These are phyloP conservation scores for Octopus sinensis DNA, from an alignment of 1,140 invertebrate genomes.

Conservation along the genomic window DNA sequence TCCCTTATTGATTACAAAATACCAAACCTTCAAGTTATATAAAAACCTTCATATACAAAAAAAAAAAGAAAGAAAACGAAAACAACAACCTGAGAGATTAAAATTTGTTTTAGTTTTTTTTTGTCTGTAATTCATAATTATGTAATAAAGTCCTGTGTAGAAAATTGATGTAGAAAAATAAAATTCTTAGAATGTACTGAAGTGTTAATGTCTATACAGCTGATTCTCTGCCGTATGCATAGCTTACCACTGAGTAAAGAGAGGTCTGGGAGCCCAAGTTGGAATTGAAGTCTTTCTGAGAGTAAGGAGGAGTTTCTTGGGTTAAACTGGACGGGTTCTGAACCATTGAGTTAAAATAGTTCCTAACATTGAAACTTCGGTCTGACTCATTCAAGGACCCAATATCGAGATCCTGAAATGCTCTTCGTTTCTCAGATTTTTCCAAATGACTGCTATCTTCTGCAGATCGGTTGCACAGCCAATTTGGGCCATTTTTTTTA, in stretches of 20 bases:
- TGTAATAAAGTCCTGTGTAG: too few species aligned
- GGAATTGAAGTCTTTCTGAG: neutral
- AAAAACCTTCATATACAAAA: too few species aligned
- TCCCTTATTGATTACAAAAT: too few species aligned
- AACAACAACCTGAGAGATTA: too few species aligned
- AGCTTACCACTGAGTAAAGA: slow-evolving; percentile 8
- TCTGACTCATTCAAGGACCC: slow-evolving; percentile 43
- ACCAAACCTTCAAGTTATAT: too few species aligned
- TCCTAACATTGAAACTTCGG: slow-evolving; percentile 41
- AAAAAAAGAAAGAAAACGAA: too few species aligned
- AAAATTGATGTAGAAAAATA: too few species aligned
- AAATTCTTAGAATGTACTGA: too few species aligned
- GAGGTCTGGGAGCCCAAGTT: neutral
- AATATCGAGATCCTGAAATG: slow-evolving; percentile 34
- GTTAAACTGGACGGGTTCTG: slow-evolving; percentile 17
- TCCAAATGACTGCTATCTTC: slow-evolving; percentile 29
- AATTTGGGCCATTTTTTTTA: slow-evolving; percentile 24
- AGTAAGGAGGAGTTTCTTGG: neutral
- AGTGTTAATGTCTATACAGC: neutral
- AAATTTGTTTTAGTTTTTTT: too few species aligned
- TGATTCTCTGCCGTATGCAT: neutral
- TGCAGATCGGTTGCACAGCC: slow-evolving; percentile 19
- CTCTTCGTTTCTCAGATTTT: slow-evolving; percentile 24
- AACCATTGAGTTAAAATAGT: slow-evolving; percentile 43
- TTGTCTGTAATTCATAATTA: too few species aligned